Conservation (phyloP, 2,888 invertebrate genomes). For the Sinopyrophorus schimmeli region DNA sequence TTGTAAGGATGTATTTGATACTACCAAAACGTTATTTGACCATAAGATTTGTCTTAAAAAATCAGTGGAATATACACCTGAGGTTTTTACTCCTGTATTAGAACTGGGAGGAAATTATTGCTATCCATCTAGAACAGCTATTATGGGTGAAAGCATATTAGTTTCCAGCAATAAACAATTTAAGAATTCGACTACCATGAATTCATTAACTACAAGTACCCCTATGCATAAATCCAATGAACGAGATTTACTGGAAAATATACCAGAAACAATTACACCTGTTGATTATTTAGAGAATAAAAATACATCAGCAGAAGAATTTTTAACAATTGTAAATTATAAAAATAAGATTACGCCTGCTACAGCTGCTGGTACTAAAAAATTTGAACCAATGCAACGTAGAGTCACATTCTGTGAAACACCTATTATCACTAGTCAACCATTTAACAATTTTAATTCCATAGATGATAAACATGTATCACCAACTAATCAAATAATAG, state of each 20-base stretch:
- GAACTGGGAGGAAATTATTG: conserved; percentile 23
- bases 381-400: conserved; percentile 36
- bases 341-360: conserved; percentile 1
- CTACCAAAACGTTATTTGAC: no score
- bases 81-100: conserved; percentile 14
- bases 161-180: conserved; percentile 22
- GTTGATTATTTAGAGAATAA: conserved; percentile 32
- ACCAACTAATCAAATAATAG: no score
- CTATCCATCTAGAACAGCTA: conserved; percentile 34
- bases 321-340: neutral
- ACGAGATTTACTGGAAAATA: conserved; percentile 28
- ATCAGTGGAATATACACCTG: no score
- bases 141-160: conserved; percentile 22
- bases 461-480: no score
- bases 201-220: conserved; percentile 42
- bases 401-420: conserved; percentile 47
- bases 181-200: conserved; percentile 14
- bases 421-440: conserved; percentile 20
- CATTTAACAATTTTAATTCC: neutral
- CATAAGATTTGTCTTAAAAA: no score
- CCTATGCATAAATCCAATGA: conserved; percentile 42
- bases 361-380: no score
- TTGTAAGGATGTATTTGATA: conserved; percentile 43
- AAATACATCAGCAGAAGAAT: conserved; percentile 1
- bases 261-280: conserved; percentile 40